Evolutionary conservation across 2,797 vertebrate genomes (phyloP).

Genomic region (Cryptoblepharus egeriae): DNA sequence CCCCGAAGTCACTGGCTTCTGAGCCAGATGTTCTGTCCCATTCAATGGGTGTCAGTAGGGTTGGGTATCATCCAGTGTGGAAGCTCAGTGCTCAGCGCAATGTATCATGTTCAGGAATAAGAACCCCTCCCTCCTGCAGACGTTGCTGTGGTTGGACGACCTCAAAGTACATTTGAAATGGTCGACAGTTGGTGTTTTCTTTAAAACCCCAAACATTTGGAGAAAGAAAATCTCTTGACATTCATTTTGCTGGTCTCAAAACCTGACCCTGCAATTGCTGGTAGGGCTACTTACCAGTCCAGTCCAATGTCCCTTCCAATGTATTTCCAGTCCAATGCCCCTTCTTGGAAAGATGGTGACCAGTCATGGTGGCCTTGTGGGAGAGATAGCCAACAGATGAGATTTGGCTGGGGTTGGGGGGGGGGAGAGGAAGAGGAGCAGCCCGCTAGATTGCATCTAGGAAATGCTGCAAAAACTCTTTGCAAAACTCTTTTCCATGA

Average conservation of each 20-base stretch:
- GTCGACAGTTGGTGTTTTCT: not conserved
- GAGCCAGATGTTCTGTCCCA: no score
- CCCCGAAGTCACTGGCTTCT: no score
- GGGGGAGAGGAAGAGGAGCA: no score
- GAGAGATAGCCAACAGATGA: no score
- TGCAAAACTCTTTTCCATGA: not conserved
- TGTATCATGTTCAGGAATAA: not conserved
- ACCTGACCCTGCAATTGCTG: not conserved
- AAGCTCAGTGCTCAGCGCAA: no score
- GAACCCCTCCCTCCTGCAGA: not conserved
- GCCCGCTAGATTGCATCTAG: no score
- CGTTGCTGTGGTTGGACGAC: no score
- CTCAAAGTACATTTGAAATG: not conserved
- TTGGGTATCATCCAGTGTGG: no score
- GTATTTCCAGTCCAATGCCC: not conserved
- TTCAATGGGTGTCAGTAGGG: no score
- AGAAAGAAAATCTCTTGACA: not conserved
- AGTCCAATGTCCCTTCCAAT: no score
- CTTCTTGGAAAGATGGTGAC: not conserved
- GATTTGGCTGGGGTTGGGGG: no score
- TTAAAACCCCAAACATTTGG: not conserved
- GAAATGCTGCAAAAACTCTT: not conserved
- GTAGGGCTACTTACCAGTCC: no score
- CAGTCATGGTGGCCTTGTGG: not conserved
- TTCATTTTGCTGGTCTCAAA: not conserved